Evolutionary conservation across 2,888 invertebrate genomes (phyloP).

Genomic region (Corbicula japonica): DNA sequence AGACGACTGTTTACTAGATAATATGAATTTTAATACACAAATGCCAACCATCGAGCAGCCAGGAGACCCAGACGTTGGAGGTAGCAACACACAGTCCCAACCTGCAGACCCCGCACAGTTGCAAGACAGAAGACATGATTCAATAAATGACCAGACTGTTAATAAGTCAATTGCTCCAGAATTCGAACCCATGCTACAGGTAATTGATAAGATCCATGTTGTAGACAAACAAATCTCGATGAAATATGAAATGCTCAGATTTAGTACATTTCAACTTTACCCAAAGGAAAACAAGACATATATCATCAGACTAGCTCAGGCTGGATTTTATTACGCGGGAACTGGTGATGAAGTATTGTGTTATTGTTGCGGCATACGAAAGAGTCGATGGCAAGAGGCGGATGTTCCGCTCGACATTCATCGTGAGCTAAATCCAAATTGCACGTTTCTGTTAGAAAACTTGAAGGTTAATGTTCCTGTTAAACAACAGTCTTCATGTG

Average conservation of each 20-base stretch:
- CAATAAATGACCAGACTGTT: too few relatives aligned
- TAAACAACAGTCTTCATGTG: too few relatives aligned
- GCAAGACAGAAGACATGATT: too few relatives aligned
- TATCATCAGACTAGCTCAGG: conserved; percentile 28
- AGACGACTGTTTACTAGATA: too few relatives aligned
- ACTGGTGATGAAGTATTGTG: conserved; percentile 41
- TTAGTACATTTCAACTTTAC: conserved; percentile 30
- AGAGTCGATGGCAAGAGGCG: conserved; percentile 31
- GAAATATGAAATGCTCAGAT: conserved; percentile 41
- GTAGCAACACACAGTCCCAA: too few relatives aligned
- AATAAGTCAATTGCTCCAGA: not conserved
- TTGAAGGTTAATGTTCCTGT: conserved; percentile 35
- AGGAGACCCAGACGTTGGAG: too few relatives aligned
- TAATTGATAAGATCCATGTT: conserved; percentile 27
- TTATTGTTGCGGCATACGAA: conserved; percentile 37
- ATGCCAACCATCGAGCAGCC: too few relatives aligned
- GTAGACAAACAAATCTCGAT: conserved; percentile 33
- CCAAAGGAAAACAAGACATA: conserved; percentile 37
- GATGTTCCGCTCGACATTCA: conserved; percentile 37
- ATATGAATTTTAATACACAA: too few relatives aligned
- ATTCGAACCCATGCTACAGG: conserved; percentile 15
- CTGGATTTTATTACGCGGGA: conserved; percentile 41
- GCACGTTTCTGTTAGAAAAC: conserved; percentile 27
- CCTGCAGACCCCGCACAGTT: too few relatives aligned
- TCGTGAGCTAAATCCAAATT: conserved; percentile 21